These are phyloP conservation scores for Diabrotica balteata DNA, from an alignment of 2,888 invertebrate species.

Conservation along the genomic window DNA sequence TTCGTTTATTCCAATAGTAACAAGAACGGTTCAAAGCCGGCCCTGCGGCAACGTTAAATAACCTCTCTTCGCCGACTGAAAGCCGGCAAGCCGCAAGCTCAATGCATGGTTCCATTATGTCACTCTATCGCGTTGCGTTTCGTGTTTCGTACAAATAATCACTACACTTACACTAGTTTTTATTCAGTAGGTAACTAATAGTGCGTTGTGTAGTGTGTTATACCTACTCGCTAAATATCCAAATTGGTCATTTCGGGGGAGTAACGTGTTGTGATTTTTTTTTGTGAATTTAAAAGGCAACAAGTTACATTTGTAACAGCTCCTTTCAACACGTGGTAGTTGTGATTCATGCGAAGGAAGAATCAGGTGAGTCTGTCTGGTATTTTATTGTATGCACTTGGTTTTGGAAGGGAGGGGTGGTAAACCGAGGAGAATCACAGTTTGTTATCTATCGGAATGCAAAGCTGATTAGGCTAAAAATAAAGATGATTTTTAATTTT, in stretches of 20 bases:
- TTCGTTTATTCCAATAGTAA: too few species aligned
- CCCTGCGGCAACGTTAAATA: slow-evolving; percentile 20
- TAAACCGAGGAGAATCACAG: too few species aligned
- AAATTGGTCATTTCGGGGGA: background rate
- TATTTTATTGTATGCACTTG: too few species aligned
- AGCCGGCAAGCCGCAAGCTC: slow-evolving; percentile 32
- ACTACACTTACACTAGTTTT: background rate
- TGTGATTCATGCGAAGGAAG: background rate
- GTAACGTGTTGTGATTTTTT: background rate
- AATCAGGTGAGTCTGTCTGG: slow-evolving; percentile 6
- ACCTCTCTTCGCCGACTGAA: slow-evolving; percentile 9
- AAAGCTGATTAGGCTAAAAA: too few species aligned
- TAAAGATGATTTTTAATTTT: too few species aligned
- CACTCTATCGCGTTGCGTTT: too few species aligned
- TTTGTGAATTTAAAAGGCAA: background rate
- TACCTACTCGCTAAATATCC: background rate
- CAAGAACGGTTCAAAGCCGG: slow-evolving; percentile 4
- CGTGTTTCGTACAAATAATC: too few species aligned
- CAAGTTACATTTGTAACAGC: background rate
- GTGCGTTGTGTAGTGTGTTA: slow-evolving; percentile 7
- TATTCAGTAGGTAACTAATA: slow-evolving; percentile 15
- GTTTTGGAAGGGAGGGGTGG: too few species aligned
- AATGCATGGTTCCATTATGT: slow-evolving; percentile 14
- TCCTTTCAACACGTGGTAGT: background rate
- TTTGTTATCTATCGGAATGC: too few species aligned